Conservation (phyloP, 2,888 invertebrate genomes). For the Pomacea canaliculata region DNA sequence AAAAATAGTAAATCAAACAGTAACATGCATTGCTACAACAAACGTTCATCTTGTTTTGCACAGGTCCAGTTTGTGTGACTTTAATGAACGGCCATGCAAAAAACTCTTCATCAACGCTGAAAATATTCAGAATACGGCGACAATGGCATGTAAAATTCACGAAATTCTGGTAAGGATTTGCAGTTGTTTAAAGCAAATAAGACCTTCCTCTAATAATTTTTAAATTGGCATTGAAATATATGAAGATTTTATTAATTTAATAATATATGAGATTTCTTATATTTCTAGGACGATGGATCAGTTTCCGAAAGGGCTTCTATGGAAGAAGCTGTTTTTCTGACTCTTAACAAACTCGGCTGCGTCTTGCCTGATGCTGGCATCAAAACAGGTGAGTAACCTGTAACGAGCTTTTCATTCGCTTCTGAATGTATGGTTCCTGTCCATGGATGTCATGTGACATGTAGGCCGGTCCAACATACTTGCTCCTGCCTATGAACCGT, state of each 20-base stretch:
- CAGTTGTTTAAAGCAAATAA: background rate
- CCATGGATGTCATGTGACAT: too few relatives aligned
- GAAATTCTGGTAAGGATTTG: constrained; percentile 10
- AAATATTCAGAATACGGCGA: constrained; percentile 11
- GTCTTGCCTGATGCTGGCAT: background rate
- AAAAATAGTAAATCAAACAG: too few relatives aligned
- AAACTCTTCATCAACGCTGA: constrained; percentile 2
- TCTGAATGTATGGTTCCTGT: too few relatives aligned
- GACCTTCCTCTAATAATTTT: background rate
- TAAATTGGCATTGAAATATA: too few relatives aligned
- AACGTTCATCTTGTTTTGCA: background rate
- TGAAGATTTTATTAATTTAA: too few relatives aligned
- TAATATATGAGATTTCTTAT: too few relatives aligned
- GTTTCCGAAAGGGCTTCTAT: background rate
- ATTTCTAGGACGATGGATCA: too few relatives aligned
- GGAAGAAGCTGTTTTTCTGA: background rate
- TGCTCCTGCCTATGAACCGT: too few relatives aligned
- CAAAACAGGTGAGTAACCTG: background rate
- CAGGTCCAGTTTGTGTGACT: constrained; percentile 19
- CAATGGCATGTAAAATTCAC: constrained; percentile 16
- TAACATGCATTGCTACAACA: too few relatives aligned
- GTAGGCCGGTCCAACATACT: too few relatives aligned
- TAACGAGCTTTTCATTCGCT: too few relatives aligned
- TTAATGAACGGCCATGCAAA: constrained; percentile 12
- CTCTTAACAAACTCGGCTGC: background rate